phyloP scores from a whole-genome alignment of 2,888 invertebrate species.

The Calephelis perditalis region DNA sequence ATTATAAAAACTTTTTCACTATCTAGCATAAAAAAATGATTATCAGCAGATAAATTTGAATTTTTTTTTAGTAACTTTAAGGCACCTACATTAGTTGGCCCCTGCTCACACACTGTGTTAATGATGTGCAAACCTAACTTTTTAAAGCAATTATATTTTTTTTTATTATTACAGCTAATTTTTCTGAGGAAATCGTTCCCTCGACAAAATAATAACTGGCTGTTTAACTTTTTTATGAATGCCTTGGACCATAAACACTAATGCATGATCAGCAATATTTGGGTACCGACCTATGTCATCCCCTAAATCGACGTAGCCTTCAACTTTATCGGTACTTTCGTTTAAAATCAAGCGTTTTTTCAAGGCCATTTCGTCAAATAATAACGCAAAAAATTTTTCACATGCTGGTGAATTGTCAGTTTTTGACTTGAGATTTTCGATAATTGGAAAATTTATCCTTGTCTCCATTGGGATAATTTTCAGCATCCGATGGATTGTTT shows the following conservation, averaged over 20 bases:
- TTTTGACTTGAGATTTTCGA: constrained; percentile 9
- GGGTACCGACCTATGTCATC: not conserved
- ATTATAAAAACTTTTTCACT: constrained; percentile 16
- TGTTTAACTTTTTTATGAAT: constrained; percentile 16
- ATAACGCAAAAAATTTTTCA: constrained; percentile 13
- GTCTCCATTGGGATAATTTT: constrained; percentile 20
- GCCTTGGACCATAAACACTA: constrained; percentile 21
- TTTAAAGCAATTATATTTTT: constrained; percentile 13
- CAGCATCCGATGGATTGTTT: constrained; percentile 20
- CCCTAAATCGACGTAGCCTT: constrained; percentile 18
- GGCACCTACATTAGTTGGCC: constrained; percentile 22
- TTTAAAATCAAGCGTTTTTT: constrained; percentile 18
- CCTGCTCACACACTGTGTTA: constrained; percentile 23
- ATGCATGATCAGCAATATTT: constrained; percentile 16
- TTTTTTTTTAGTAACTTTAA: constrained; percentile 15
- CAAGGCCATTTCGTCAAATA: constrained; percentile 20
- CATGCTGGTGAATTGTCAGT: not conserved
- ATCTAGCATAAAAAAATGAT: constrained; percentile 15
- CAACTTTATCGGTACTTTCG: constrained; percentile 15
- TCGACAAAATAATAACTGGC: constrained; percentile 24
- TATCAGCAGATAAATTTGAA: constrained; percentile 9
- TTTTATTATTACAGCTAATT: constrained; percentile 21
- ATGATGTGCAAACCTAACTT: constrained; percentile 14
- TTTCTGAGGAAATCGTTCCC: constrained; percentile 18
- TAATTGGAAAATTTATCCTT: constrained; percentile 13